Evolutionary conservation across 1,140 invertebrate species (phyloP).

Genomic region (Drosophila mayri): DNA sequence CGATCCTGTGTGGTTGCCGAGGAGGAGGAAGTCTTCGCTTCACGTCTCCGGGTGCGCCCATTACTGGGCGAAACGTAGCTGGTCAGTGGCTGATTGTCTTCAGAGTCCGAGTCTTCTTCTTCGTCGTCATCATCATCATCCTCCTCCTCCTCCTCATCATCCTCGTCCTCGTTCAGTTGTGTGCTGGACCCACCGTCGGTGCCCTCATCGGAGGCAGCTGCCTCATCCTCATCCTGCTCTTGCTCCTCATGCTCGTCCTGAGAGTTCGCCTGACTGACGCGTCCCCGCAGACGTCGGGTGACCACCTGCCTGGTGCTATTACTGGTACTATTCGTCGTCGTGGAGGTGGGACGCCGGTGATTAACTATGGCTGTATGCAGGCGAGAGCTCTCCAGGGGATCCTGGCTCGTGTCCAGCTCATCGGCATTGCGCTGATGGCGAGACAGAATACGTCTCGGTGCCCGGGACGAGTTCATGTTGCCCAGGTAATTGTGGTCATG

Average conservation of each 20-base stretch:
- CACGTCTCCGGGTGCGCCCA: constrained; percentile 49
- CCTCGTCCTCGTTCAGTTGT: constrained; percentile 40
- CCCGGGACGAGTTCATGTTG: constrained; percentile 46
- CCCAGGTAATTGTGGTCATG: constrained; percentile 83
- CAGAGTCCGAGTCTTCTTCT: constrained; percentile 82
- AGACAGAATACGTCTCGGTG: constrained; percentile 74
- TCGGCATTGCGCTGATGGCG: constrained; percentile 83
- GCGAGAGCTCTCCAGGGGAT: constrained; percentile 68
- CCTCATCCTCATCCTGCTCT: constrained; percentile 56
- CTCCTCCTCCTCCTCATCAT: constrained; percentile 10
- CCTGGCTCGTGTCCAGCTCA: constrained; percentile 76
- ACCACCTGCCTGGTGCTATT: constrained; percentile 36
- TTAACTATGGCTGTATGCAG: constrained; percentile 51
- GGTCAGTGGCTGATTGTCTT: constrained; percentile 86
- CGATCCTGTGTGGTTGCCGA: constrained; percentile 46
- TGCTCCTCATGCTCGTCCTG: constrained; percentile 62
- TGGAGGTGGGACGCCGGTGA: constrained; percentile 71
- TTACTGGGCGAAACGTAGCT: constrained; percentile 73
- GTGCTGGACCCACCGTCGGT: constrained; percentile 74
- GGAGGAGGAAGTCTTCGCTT: constrained; percentile 51
- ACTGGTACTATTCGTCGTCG: constrained; percentile 64
- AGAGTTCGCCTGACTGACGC: constrained; percentile 69
- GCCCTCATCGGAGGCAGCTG: constrained; percentile 72
- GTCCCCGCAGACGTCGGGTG: constrained; percentile 65
- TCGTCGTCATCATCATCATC: constrained; percentile 40